Evolutionary conservation across 2,113 vertebrate genomes (phyloP).

Genomic region (Ptychochromis oligacanthus): DNA sequence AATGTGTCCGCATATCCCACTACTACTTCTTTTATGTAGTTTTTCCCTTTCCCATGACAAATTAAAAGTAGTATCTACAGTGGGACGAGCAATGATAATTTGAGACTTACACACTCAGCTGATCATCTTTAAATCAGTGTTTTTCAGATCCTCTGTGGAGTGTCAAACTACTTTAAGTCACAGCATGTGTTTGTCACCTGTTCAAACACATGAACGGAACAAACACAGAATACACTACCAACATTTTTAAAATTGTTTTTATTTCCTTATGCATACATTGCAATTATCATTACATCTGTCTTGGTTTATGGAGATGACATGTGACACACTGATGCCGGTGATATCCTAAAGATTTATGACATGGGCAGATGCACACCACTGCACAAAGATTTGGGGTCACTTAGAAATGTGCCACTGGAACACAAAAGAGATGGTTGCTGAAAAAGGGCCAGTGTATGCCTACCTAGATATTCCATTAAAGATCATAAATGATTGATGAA

Average conservation of each 20-base stretch:
- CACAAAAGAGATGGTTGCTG: neutral
- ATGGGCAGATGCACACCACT: neutral
- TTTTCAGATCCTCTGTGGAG: too few relatives aligned
- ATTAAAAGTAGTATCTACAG: neutral
- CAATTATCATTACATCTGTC: neutral
- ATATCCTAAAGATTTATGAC: neutral
- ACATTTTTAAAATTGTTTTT: neutral
- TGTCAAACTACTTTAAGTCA: neutral
- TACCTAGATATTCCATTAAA: neutral
- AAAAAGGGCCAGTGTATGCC: neutral
- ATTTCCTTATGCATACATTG: neutral
- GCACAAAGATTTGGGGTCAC: neutral
- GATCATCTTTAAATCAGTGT: too few relatives aligned
- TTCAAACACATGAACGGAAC: neutral
- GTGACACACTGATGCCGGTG: neutral
- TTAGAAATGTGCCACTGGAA: neutral
- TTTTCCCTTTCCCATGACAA: fast-evolving
- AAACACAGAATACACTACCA: neutral
- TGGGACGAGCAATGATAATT: neutral
- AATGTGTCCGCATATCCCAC: neutral
- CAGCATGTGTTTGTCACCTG: neutral
- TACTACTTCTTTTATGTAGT: neutral
- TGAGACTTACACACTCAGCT: neutral
- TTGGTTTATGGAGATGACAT: neutral
- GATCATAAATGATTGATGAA: neutral